Conservation (phyloP, 2,888 invertebrate species). For the Stratiomys singularior region DNA sequence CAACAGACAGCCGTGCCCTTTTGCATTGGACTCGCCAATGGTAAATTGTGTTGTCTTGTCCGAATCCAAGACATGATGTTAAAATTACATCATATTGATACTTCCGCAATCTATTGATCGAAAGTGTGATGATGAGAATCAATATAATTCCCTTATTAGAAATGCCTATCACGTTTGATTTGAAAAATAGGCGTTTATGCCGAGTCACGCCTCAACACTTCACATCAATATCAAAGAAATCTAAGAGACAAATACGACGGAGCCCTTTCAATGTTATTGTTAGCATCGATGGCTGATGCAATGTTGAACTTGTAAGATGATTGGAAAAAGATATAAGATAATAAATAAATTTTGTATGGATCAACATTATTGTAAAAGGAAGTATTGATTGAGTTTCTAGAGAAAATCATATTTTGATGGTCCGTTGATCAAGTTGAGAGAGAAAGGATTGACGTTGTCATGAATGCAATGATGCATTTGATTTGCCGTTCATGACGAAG, state of each 20-base stretch:
- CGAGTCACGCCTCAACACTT: not conserved
- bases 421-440: not conserved
- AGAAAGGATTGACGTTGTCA: not conserved
- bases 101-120: not conserved
- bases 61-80: not conserved
- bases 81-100: not conserved
- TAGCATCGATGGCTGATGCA: not conserved
- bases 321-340: not conserved
- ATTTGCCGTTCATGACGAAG: too few species aligned
- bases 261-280: not conserved
- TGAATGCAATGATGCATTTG: not conserved
- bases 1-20: not conserved
- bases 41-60: not conserved
- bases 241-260: not conserved
- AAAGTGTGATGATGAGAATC: not conserved
- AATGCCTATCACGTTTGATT: not conserved
- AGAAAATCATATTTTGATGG: not conserved
- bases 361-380: not conserved
- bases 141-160: too few species aligned
- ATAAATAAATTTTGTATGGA: too few species aligned
- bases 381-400: not conserved
- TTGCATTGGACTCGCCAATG: not conserved
- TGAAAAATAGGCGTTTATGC: not conserved
- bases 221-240: not conserved
- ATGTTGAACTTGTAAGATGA: not conserved